Evolutionary conservation across 1,140 invertebrate genomes (phyloP).

Genomic region (Wasmannia auropunctata): DNA sequence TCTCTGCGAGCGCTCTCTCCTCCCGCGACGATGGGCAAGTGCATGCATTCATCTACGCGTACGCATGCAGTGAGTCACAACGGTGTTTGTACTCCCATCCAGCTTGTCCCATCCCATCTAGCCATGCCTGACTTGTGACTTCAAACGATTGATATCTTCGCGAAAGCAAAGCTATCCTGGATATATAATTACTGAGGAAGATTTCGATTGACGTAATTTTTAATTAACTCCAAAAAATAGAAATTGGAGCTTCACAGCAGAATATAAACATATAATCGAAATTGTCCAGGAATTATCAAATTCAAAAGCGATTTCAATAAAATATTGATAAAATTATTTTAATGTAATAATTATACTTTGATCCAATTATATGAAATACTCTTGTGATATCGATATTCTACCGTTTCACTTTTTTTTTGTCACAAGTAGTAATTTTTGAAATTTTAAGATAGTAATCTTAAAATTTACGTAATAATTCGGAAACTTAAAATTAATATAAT

Average conservation of each 20-base stretch:
- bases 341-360: neutral
- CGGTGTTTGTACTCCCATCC: neutral
- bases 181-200: neutral
- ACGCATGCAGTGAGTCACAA: neutral
- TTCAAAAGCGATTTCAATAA: neutral
- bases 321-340: neutral
- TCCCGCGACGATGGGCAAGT: too few species aligned
- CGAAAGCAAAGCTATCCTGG: neutral
- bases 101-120: neutral
- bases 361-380: neutral
- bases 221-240: too few species aligned
- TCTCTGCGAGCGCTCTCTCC: neutral
- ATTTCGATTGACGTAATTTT: neutral
- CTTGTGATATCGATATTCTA: neutral
- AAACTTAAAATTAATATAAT: neutral
- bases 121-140: neutral
- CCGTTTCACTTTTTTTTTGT: neutral
- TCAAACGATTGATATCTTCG: neutral
- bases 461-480: too few species aligned
- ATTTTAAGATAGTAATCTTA: too few species aligned
- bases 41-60: constrained; percentile 2
- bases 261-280: too few species aligned
- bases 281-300: neutral
- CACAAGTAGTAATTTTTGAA: neutral
- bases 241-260: neutral